Evolutionary conservation across 2,888 invertebrate genomes (phyloP), one percentile per base, ranked within the genome.

Genomic region (Notodonta dromedarius): DNA sequence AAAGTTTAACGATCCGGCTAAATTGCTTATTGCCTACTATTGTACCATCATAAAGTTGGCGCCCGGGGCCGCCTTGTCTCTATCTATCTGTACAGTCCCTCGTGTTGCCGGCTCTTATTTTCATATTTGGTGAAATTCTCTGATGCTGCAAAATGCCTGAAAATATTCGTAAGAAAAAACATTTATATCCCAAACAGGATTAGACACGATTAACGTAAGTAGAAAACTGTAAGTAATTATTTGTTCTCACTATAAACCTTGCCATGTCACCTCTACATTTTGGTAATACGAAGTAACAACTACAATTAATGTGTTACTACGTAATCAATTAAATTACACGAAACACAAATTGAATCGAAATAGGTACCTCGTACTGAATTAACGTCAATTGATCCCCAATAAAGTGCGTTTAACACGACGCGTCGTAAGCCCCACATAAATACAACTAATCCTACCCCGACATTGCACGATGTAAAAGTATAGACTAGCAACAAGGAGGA

Each of bases 361-460:
- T 56, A 59, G 63, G 35, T 35, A 35, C 54, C 60, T 61, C 32
- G 59, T 62, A 58, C 60, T 55, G 62, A 61, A 60, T 77, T 66
- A 71, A 76, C 69, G 65, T 67, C 61, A 59, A 73, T 73, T 67
- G 69, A 72, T 69, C 69, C 60, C 61, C 61, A 72, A 76, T 77
- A 70, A 71, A 65, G 65, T 64, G 65, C 71, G 67, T 62, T 79
- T 64, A 74, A 57, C 65, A 60, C 77, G 62, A 74, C 62, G 65
- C 66, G 61, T 67, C 63, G 67, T 75, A 61, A 71, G 61, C 69
- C 69, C 13, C 57, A 55, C 71, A 66, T 74, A 78, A 74, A 75
- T 74, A 66, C 66, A 66, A 65, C 60, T 80, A 79, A 82, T 82
- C 73, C 76, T 2, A 24, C 16, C 11, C n/a, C 40, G 55, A 44